A percentile compares a stretch with the other conserved stretches of the same genome.
Conservation (phyloP, 2,888 invertebrate genomes). For the Morpho helenor region DNA sequence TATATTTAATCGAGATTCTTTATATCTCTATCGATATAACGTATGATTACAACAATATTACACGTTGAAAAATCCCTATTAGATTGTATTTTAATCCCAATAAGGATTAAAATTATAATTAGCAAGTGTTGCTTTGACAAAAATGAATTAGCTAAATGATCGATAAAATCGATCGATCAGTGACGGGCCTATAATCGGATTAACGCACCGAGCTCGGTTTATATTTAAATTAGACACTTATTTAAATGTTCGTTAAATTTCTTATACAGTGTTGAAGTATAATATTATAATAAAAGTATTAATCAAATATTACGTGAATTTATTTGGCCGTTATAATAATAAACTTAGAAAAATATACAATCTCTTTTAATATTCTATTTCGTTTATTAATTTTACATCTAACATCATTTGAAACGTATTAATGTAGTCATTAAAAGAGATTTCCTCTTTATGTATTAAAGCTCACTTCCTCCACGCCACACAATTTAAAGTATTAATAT, state of each 20-base stretch:
- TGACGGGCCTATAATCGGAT: constrained; percentile 27
- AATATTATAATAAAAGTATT: constrained; percentile 6
- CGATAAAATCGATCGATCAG: constrained; percentile 29
- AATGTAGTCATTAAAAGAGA: too few relatives aligned
- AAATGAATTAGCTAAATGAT: constrained; percentile 23
- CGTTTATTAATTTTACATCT: too few relatives aligned
- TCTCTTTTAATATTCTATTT: too few relatives aligned
- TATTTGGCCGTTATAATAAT: neutral
- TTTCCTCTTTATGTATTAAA: too few relatives aligned
- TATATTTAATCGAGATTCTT: too few relatives aligned
- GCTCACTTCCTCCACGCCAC: too few relatives aligned
- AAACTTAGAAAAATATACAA: too few relatives aligned
- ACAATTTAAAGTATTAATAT: too few relatives aligned
- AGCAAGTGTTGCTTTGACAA: constrained; percentile 23
- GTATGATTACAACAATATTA: constrained; percentile 7
- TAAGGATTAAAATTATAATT: constrained; percentile 18
- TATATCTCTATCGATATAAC: neutral
- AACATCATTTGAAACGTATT: too few relatives aligned
- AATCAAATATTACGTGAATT: neutral
- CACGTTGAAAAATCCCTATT: constrained; percentile 9
- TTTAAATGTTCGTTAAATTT: constrained; percentile 13
- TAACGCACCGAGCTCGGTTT: constrained; percentile 13
- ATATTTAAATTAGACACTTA: constrained; percentile 13
- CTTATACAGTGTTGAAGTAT: constrained; percentile 3
- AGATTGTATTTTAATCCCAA: constrained; percentile 5